Evolutionary conservation across 2,888 invertebrate species (phyloP), one percentile per base, ranked within the genome.

Genomic region (Chrysolina americana): DNA sequence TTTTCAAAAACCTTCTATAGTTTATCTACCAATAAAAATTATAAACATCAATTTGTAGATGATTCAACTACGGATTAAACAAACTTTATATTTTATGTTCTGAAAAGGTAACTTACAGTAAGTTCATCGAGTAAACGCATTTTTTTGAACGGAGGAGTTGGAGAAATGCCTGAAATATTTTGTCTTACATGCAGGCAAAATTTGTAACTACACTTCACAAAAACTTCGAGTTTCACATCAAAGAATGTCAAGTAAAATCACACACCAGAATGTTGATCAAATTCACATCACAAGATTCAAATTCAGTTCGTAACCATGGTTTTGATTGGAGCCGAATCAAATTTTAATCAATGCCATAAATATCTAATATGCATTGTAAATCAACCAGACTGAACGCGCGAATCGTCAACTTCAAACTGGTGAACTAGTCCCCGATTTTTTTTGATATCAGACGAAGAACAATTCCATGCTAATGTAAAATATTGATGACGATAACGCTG

Each of bases 401-500:
- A 9, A n/a, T 4, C 13, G 59, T 11, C n/a, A 59, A 59, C 36
- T 28, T 59, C 36, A 59, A 8, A 59, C 59, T 59, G 59, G 59
- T 23, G 2, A 59, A 59, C n/a, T 36, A 13, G 21, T 23, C 8
- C 15, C 8, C 23, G 59, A 59, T 59, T 59, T 59, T 59, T 59
- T 59, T 59, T 36, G 21, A 19, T 21, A 21, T 21, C 21, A 23
- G 13, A 13, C 56, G 21, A 23, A 19, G 23, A 21, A 56, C 23
- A 56, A 19, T 56, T 23, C 56, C 56, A 56, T 56, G 28, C 13
- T 28, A 53, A 59, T 41, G 64, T 21, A 47, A 62, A 63, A 70
- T 56, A 70, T 53, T n/a, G 66, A 28, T 71, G 65, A 72, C 41
- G 68, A 71, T 71, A 70, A 74, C 56, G 71, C 68, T 74, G 74